Base-by-base conservation (phyloP, 2,113 vertebrate genomes). In the Channa maculata region DNA sequence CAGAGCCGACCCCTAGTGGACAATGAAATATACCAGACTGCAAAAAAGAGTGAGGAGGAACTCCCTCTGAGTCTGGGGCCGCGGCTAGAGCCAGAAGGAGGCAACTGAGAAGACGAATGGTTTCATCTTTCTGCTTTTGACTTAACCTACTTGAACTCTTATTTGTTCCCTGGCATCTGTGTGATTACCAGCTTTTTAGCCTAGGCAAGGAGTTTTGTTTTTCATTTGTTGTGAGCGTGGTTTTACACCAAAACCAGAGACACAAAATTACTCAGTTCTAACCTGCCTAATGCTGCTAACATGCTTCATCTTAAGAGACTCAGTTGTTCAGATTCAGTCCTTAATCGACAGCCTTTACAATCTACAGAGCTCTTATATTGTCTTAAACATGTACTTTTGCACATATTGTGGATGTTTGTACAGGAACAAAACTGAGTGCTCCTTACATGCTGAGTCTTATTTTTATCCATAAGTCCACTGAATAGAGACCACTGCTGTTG, bases 1-100 rank as follows among this genome's bases (percentile, higher is more conserved):
- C 15, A 2, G 3, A 15, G 66, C 44, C 73, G 75, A 0, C 0
- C 3, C 0, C 75, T 94, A 72, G 78, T 84, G 55, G 93, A 95
- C 59, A 94, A 91, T 1, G 93, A 95, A n/a, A 68, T 90, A 2
- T 95, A 95, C 69, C 90, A 89, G 0, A 92, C 90, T 37, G 75
- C 85, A 14, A 61, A 43, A 38, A 69, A 8, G 2, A 65, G 61
- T 2, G 77, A 85, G 12, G 86, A 82, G 24, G 89, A 84, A 3
- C 0, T 0, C 8, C 2, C 83, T 77, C 46, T 24, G 0, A 45
- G 10, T 45, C 71, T 79, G 38, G 78, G 71, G 6, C 54, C 39
- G 0, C 80, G 73, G 0, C 33, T 80, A 57, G 83, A 90, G 49
- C 80, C 79, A 6, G 85, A 92, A 13, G 82, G 77, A 78, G 83